These are phyloP conservation scores for Thalassaphorura encarpata DNA, from an alignment of 1,140 invertebrate species.

Conservation along the genomic window DNA sequence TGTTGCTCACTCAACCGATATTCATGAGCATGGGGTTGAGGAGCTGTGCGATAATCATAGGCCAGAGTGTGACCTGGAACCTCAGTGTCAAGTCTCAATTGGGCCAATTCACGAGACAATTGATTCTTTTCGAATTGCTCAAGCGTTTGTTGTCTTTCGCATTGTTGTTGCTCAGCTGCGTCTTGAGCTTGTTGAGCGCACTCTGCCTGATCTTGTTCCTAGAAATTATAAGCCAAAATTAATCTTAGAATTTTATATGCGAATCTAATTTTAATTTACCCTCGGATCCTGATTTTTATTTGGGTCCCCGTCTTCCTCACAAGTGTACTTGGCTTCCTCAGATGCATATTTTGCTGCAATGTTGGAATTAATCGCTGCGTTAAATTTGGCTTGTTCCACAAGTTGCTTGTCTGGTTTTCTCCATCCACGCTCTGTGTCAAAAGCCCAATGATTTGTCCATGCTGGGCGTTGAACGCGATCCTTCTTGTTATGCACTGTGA, in stretches of 20 bases:
- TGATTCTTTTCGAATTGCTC: constrained; percentile 2
- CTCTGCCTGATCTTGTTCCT: neutral
- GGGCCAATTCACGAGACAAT: neutral
- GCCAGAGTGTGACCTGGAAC: constrained; percentile 10
- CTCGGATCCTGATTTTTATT: no score
- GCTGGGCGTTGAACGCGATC: constrained; percentile 7
- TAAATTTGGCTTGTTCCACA: constrained; percentile 17
- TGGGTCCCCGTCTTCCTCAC: constrained; percentile 1
- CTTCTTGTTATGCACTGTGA: constrained; percentile 22
- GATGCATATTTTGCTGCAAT: constrained; percentile 9
- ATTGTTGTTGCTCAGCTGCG: neutral
- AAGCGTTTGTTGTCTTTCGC: neutral
- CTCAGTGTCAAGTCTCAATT: neutral
- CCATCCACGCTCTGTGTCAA: constrained; percentile 26
- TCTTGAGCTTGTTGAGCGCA: neutral
- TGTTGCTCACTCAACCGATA: constrained; percentile 19
- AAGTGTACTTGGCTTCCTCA: constrained; percentile 1
- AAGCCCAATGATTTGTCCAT: constrained; percentile 26
- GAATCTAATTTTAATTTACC: no score
- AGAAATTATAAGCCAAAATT: neutral
- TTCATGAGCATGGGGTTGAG: constrained; percentile 25
- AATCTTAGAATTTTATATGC: neutral
- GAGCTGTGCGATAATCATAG: constrained; percentile 19
- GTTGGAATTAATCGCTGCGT: constrained; percentile 20
- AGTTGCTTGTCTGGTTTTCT: constrained; percentile 6